These are phyloP conservation scores for Cephus pygmeus DNA, from an alignment of 2,888 invertebrate species.

Conservation along the genomic window DNA sequence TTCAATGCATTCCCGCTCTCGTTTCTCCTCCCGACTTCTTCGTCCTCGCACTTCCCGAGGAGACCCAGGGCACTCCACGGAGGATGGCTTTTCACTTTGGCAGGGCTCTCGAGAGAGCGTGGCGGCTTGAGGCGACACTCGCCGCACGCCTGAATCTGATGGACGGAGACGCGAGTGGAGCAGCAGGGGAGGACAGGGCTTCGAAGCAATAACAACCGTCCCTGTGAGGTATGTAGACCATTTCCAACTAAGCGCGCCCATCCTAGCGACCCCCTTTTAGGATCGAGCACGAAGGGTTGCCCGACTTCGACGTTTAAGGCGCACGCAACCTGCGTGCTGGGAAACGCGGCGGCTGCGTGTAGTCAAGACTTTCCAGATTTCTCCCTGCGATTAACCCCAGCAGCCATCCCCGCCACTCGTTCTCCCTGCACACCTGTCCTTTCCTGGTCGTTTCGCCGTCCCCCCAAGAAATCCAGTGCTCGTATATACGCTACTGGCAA, in stretches of 20 bases:
- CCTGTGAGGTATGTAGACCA: neutral
- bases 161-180: neutral
- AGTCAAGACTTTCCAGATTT: neutral
- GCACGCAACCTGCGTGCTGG: neutral
- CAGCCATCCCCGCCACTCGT: neutral
- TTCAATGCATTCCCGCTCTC: conserved; percentile 29
- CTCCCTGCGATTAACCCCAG: neutral
- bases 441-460: neutral
- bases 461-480: neutral
- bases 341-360: neutral
- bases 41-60: neutral
- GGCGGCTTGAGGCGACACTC: neutral
- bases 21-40: conserved; percentile 14
- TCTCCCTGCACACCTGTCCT: neutral
- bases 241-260: neutral
- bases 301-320: neutral
- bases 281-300: neutral
- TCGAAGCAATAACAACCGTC: neutral
- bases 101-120: neutral
- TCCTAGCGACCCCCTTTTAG: neutral
- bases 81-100: neutral
- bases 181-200: neutral
- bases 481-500: neutral
- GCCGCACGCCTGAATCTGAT: neutral
- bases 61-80: too few relatives aligned